phyloP scores from a whole-genome alignment of 2,113 vertebrate genomes.

The Dipodomys merriami region DNA sequence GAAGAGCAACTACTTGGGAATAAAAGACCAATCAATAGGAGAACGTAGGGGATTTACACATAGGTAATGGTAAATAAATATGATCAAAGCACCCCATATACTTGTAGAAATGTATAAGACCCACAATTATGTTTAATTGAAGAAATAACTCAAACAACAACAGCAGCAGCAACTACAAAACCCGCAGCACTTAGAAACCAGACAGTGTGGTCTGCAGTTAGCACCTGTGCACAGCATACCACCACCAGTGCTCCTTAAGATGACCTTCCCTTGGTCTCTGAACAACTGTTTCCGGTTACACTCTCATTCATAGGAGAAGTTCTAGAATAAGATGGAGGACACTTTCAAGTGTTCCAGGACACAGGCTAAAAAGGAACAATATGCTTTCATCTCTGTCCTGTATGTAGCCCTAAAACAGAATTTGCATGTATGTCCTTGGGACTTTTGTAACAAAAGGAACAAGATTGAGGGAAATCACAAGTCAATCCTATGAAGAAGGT shows the following conservation, averaged over 20 bases:
- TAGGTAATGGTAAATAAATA: too few relatives aligned
- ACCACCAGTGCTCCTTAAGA: accelerated
- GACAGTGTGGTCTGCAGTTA: background rate
- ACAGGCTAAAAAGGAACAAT: background rate
- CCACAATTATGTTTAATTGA: background rate
- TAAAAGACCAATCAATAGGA: too few relatives aligned
- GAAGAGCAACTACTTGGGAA: too few relatives aligned
- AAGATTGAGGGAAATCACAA: background rate
- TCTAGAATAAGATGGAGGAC: background rate
- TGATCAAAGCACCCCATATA: too few relatives aligned
- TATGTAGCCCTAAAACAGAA: background rate
- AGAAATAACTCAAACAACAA: background rate
- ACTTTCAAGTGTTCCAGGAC: background rate
- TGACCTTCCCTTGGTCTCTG: background rate
- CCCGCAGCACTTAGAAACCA: background rate
- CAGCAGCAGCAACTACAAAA: background rate
- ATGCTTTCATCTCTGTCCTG: background rate
- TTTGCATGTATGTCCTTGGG: background rate
- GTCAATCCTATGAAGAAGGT: background rate
- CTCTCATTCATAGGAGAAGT: background rate
- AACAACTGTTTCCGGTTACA: background rate
- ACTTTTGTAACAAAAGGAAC: background rate
- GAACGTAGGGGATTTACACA: too few relatives aligned
- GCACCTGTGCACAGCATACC: background rate
- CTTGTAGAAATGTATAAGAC: too few relatives aligned